These are phyloP conservation scores for Clarias gariepinus DNA, from an alignment of 2,113 vertebrate species.

Conservation along the genomic window DNA sequence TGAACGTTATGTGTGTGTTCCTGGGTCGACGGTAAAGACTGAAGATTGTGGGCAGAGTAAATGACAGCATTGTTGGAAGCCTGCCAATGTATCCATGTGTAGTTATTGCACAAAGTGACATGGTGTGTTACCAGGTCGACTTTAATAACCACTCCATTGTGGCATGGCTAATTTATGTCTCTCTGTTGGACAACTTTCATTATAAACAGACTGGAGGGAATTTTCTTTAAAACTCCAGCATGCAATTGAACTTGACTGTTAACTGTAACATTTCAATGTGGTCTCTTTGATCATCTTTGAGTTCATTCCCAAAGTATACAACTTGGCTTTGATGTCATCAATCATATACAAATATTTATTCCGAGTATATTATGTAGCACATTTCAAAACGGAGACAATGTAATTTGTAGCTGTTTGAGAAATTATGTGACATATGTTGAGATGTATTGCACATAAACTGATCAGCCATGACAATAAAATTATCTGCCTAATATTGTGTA, in stretches of 20 bases:
- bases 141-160: conserved; percentile 27
- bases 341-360: background rate
- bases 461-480: too few species aligned
- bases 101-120: conserved; percentile 30
- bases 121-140: conserved; percentile 28
- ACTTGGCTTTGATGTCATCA: background rate
- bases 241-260: background rate
- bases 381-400: background rate
- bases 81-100: conserved; percentile 38
- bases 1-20: background rate
- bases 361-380: background rate
- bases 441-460: background rate
- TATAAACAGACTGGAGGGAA: conserved; percentile 6
- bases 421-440: background rate
- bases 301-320: too few species aligned
- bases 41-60: background rate
- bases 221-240: conserved; percentile 6
- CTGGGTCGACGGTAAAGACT: background rate
- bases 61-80: conserved; percentile 36
- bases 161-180: conserved; percentile 33
- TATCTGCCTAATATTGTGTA: too few species aligned
- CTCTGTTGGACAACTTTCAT: conserved; percentile 31
- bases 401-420: background rate
- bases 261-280: background rate
- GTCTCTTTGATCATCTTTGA: background rate